Percentiles rank a stretch among this genome's conserved stretches.
Conservation (phyloP, 2,888 invertebrate species). For the Temnothorax rugatulus region DNA sequence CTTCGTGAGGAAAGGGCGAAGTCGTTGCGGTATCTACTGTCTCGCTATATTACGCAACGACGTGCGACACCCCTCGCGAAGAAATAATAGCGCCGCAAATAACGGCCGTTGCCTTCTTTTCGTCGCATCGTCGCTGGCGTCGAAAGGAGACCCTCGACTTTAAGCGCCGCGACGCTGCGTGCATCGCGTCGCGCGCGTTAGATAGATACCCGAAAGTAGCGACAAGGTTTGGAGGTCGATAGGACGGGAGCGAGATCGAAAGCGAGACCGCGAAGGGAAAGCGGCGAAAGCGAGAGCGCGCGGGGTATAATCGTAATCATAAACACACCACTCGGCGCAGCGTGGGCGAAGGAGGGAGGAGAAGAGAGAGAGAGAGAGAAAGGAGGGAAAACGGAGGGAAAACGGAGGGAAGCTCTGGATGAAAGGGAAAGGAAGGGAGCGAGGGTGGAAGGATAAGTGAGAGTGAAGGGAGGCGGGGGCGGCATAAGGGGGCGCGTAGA, state of each 20-base stretch:
- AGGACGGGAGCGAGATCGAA: constrained; percentile 62
- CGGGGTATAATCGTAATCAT: constrained; percentile 73
- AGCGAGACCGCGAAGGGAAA: constrained; percentile 51
- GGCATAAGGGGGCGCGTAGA: constrained; percentile 26
- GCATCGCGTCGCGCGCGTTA: constrained; percentile 32
- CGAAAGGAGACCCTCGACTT: constrained; percentile 42
- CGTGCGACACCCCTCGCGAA: constrained; percentile 19
- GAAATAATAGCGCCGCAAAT: constrained; percentile 35
- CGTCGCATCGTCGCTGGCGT: neutral
- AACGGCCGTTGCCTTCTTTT: constrained; percentile 8
- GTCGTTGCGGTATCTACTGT: neutral
- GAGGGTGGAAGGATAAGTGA: constrained; percentile 22
- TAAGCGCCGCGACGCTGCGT: constrained; percentile 27
- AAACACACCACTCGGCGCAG: constrained; percentile 50
- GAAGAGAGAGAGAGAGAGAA: constrained; percentile 16
- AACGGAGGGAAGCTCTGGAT: constrained; percentile 29
- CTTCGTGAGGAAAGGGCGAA: neutral
- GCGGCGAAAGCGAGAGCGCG: constrained; percentile 62
- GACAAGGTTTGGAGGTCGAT: constrained; percentile 66
- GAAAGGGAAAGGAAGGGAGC: constrained; percentile 33
- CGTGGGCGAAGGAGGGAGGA: constrained; percentile 44
- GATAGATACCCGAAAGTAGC: constrained; percentile 48
- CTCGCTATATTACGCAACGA: constrained; percentile 33
- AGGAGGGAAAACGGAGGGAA: constrained; percentile 27
- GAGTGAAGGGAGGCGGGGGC: constrained; percentile 37